Conservation (phyloP, 2,888 invertebrate genomes). For the Eristalis tenax region DNA sequence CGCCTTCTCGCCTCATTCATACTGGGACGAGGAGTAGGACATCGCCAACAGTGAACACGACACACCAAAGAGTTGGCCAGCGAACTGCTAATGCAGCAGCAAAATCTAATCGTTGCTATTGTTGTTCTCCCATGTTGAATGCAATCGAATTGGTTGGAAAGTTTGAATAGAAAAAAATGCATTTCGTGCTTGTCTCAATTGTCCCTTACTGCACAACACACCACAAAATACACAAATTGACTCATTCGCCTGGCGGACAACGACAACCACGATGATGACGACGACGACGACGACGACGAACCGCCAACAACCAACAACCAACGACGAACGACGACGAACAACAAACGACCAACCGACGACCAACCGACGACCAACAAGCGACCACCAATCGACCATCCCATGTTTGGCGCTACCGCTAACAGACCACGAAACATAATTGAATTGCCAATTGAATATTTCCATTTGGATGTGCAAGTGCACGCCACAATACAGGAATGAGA, state of each 20-base stretch:
- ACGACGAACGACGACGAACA: background rate
- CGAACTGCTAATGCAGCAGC: slow-evolving; percentile 22
- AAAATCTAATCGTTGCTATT: background rate
- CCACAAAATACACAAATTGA: slow-evolving; percentile 53
- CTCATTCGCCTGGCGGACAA: slow-evolving; percentile 39
- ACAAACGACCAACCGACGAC: too few relatives aligned
- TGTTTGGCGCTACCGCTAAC: slow-evolving; percentile 62
- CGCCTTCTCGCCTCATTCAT: background rate
- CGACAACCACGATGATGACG: background rate
- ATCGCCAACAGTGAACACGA: background rate
- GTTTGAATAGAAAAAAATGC: slow-evolving; percentile 27
- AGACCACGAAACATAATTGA: slow-evolving; percentile 67
- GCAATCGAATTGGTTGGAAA: slow-evolving; percentile 19
- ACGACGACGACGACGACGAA: background rate
- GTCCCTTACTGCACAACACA: background rate
- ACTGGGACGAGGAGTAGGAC: background rate
- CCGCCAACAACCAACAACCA: slow-evolving; percentile 5
- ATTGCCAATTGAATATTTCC: slow-evolving; percentile 69
- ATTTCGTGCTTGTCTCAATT: slow-evolving; percentile 29
- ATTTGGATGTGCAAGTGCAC: slow-evolving; percentile 59
- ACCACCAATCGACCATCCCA: slow-evolving; percentile 42
- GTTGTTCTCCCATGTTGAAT: slow-evolving; percentile 1
- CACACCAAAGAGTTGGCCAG: slow-evolving; percentile 47
- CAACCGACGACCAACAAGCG: slow-evolving; percentile 13
- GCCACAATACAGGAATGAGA: slow-evolving; percentile 10